Percentiles rank a stretch among this genome's conserved stretches.
phyloP scores from a whole-genome alignment of 2,888 invertebrate genomes.

The Fissipunctia ypsillon region DNA sequence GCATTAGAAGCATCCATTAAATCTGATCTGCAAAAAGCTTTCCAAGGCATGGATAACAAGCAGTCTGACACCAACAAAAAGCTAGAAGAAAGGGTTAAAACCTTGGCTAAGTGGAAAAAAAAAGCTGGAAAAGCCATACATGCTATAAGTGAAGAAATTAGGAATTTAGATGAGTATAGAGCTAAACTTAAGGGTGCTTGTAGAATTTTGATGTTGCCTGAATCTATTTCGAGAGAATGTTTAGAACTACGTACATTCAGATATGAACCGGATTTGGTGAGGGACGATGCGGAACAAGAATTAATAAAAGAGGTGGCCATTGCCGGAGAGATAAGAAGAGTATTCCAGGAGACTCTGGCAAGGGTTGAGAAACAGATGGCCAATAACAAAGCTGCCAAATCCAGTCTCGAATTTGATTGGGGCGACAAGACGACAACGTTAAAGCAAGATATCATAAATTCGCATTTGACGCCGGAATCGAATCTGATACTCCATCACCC shows the following conservation, averaged over 20 bases:
- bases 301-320: slow-evolving; percentile 94
- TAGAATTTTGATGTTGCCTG: slow-evolving; percentile 92
- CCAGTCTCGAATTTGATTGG: slow-evolving; percentile 96
- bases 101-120: slow-evolving; percentile 92
- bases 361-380: slow-evolving; percentile 93
- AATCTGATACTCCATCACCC: slow-evolving; percentile 93
- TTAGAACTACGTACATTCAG: slow-evolving; percentile 92
- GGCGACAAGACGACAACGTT: slow-evolving; percentile 95
- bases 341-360: slow-evolving; percentile 91
- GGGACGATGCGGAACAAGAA: slow-evolving; percentile 95
- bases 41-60: slow-evolving; percentile 89
- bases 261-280: slow-evolving; percentile 93
- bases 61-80: slow-evolving; percentile 86
- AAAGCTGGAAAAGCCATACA: slow-evolving; percentile 92
- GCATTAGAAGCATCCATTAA: slow-evolving; percentile 74
- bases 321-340: slow-evolving; percentile 92
- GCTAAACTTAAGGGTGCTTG: slow-evolving; percentile 92
- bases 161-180: slow-evolving; percentile 91
- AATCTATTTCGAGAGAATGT: slow-evolving; percentile 93
- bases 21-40: slow-evolving; percentile 88
- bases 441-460: slow-evolving; percentile 92
- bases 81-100: slow-evolving; percentile 76
- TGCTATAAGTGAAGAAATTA: slow-evolving; percentile 92
- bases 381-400: slow-evolving; percentile 94
- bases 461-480: slow-evolving; percentile 92